Base-by-base conservation (phyloP, 2,888 invertebrate species). In the Serrognathus titanus region DNA sequence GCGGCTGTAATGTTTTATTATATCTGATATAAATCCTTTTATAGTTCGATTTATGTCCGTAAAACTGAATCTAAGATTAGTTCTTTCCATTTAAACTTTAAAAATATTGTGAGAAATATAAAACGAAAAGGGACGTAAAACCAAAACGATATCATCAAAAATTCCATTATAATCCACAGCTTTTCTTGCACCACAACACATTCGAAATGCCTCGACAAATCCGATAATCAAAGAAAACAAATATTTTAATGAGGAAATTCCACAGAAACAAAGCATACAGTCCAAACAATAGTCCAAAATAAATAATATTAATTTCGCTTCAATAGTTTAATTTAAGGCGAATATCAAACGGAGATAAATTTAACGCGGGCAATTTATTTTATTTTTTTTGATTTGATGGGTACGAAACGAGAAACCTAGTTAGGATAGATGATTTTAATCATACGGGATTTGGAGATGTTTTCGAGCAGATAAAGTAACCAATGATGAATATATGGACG, bases 1-100 rank as follows among this genome's bases (percentile, higher is more conserved):
- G 69, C 68, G 67, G 68, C 64, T 65, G 65, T 70, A 67, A 69
- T 67, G 63, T 67, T 71, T 71, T 71, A 71, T 72, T 69, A 66
- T 68, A 66, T 66, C 62, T 66, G 67, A 66, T 66, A 71, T 71
- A 71, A 68, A 66, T 67, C 67, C 62, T 70, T 71, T 71, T 71
- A 72, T 69, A 62, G 65, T 67, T 59, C 64, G 61, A 69, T 71
- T 72, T 69, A 72, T 68, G 61, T 57, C 48, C 52, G 49, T 58
- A 59, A 56, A 63, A 64, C 64, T 62, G 64, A 63, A 63, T 63
- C 52, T 51, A 56, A 63, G 63, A 62, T 62, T 61, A 59, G 62
- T 48, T 10, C 16, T 59, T 59, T 56, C 57, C 59, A 58, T 63
- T 63, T 63, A 63, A 62, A 62, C 59, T 59, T 47, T 47, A 60